These are phyloP conservation scores for Mirounga angustirostris DNA, from an alignment of 2,113 vertebrate genomes.

Conservation along the genomic window DNA sequence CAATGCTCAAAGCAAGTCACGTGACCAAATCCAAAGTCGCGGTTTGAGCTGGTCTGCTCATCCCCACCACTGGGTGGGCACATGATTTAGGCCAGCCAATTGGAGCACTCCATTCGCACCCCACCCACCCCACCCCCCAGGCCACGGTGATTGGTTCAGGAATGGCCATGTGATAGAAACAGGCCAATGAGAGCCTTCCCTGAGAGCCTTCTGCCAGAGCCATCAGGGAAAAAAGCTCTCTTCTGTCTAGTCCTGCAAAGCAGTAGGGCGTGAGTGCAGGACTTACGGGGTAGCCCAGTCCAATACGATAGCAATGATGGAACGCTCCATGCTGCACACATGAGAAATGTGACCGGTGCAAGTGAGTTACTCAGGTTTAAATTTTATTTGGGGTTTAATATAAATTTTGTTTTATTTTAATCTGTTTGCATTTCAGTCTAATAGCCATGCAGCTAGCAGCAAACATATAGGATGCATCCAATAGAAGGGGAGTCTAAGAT, in stretches of 20 bases:
- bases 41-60: background rate
- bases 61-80: background rate
- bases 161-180: background rate
- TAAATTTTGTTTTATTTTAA: slow-evolving; percentile 27
- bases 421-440: background rate
- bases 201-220: background rate
- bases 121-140: background rate
- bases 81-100: background rate
- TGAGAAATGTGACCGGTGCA: background rate
- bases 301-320: fast-evolving
- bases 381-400: slow-evolving; percentile 35
- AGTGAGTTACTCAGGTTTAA: background rate
- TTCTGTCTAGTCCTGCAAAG: background rate
- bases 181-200: slow-evolving; percentile 39
- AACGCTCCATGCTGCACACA: background rate
- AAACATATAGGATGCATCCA: background rate
- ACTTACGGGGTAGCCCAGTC: background rate
- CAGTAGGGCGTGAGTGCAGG: background rate
- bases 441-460: background rate
- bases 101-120: background rate
- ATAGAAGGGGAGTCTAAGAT: background rate
- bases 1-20: background rate
- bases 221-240: background rate
- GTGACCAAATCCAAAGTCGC: background rate
- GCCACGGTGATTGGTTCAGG: background rate